Base-by-base conservation (phyloP, 2,797 vertebrate species). In the Sorex maritimensis region DNA sequence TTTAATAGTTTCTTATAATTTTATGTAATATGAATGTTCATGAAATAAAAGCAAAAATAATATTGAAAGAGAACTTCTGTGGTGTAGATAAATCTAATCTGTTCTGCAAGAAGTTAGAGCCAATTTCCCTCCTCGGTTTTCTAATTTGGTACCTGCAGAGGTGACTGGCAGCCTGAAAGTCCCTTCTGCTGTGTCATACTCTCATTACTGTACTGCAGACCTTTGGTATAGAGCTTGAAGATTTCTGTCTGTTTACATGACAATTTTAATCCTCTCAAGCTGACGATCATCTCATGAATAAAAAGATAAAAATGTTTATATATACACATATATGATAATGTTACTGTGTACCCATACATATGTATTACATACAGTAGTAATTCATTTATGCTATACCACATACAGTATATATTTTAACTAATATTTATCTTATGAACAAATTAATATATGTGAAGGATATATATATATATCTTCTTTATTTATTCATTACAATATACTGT, bases 401-500 rank as follows among this genome's bases (percentile, higher is more conserved):
- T 17, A 9, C 6, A 26, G 49, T 58, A 72, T 38, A 72, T 63
- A 63, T 28, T 38, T 21, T 85, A 73, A 80, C 9, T 72, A 84
- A 80, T 14, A 41, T 23, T 44, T 52, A 4, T 23, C 19, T 61
- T 71, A 80, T 6, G 28, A 46, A 75, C 92, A 71, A 68, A 80
- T 44, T n/a, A 6, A 9, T n/a, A 46, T 12, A 26, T n/a, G 41
- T 15, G 19, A 61, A 58, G 1, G 13, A 38, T 49, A 49, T 77
- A 61, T 74, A 46, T 14, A 28, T 23, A 73, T 8, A 63, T 30
- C 74, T 52, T 72, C 28, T 30, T 80, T 4, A 80, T 75, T 86
- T 83, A 58, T 28, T 83, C 79, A 84, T 80, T 41, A 92, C 15
- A 26, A 55, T 13, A 74, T 73, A 75, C 88, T 58, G n/a, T 81